Conservation (phyloP, 1,140 invertebrate genomes). For the Zaprionus taronus region DNA sequence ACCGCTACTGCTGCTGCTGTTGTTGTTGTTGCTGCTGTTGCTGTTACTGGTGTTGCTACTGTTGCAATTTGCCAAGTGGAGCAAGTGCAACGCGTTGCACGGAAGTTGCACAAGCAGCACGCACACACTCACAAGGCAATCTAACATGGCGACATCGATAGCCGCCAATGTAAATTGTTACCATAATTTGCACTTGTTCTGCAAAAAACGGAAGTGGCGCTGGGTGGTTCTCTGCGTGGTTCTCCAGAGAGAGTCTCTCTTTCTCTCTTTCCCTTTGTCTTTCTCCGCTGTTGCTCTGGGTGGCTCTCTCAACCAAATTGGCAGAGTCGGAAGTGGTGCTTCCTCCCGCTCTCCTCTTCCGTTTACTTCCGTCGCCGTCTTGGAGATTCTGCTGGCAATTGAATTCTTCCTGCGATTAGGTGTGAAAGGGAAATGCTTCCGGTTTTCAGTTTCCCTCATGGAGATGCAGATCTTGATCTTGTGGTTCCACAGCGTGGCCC, state of each 20-base stretch:
- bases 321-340: constrained; percentile 1
- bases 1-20: constrained; percentile 14
- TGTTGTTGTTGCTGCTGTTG: constrained; percentile 12
- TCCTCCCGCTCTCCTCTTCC: neutral
- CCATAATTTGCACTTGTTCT: constrained; percentile 19
- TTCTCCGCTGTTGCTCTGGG: neutral
- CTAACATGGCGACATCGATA: constrained; percentile 3
- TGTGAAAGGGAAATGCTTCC: constrained; percentile 45
- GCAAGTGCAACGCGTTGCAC: constrained; percentile 41
- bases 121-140: constrained; percentile 5
- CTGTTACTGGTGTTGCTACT: neutral
- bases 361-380: constrained; percentile 39
- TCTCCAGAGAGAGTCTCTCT: neutral
- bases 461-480: neutral
- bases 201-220: constrained; percentile 12
- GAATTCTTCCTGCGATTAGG: constrained; percentile 44
- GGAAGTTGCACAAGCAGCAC: constrained; percentile 49
- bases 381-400: constrained; percentile 11
- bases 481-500: neutral
- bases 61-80: constrained; percentile 39
- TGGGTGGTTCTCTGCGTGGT: neutral
- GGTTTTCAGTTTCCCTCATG: constrained; percentile 20
- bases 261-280: neutral
- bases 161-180: constrained; percentile 18
- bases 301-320: neutral